These are phyloP conservation scores for Cercopithecus mona DNA, from an alignment of 2,113 vertebrate species.

Conservation along the genomic window DNA sequence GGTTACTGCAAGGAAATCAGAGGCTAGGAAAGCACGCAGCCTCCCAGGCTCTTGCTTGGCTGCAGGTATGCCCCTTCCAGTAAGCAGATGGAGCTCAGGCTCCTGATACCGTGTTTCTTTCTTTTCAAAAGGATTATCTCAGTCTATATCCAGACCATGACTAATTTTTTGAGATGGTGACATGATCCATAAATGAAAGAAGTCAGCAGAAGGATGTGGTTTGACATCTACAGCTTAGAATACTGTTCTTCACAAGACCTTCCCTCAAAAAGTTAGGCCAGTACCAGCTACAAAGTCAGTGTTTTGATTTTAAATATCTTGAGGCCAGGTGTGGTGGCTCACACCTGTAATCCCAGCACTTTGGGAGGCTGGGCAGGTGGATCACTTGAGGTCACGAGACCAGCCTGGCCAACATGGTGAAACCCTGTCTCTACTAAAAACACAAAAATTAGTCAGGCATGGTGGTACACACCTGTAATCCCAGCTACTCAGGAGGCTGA, in stretches of 20 bases:
- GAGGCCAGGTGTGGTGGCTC: too few relatives aligned
- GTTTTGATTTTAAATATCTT: background rate
- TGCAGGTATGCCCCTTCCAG: background rate
- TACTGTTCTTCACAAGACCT: background rate
- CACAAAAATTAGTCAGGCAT: too few relatives aligned
- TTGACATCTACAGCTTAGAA: background rate
- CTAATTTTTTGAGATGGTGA: background rate
- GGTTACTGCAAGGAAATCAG: background rate
- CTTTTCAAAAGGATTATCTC: background rate
- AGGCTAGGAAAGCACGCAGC: background rate
- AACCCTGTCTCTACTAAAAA: too few relatives aligned
- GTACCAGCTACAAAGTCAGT: background rate
- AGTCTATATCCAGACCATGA: background rate
- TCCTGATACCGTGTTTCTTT: background rate
- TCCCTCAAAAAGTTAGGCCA: background rate
- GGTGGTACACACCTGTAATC: too few relatives aligned
- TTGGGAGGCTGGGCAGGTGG: too few relatives aligned
- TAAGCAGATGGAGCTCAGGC: background rate
- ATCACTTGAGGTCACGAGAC: too few relatives aligned
- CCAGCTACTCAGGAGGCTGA: too few relatives aligned
- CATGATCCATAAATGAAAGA: background rate
- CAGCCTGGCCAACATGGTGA: too few relatives aligned
- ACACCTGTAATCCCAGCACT: too few relatives aligned
- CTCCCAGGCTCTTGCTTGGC: background rate
- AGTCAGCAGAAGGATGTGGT: background rate